Evolutionary conservation across 2,113 vertebrate genomes (phyloP).

Genomic region (Hippocampus comes): DNA sequence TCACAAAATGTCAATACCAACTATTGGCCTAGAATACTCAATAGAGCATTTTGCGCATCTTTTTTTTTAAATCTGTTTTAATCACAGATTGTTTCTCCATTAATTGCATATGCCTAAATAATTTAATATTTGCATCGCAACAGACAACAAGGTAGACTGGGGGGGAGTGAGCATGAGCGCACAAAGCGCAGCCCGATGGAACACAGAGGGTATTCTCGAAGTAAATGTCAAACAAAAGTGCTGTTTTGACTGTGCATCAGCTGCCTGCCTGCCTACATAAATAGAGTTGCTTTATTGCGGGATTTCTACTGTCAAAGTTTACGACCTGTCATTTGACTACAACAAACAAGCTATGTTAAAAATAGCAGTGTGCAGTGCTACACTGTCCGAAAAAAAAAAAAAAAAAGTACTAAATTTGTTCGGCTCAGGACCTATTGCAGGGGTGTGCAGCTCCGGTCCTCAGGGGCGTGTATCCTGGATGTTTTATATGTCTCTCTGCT

Average conservation of each 20-base stretch:
- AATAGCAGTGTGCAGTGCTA: not conserved
- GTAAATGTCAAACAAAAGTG: not conserved
- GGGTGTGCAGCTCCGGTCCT: no score
- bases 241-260: slow-evolving; percentile 3
- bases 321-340: no score
- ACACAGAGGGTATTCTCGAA: not conserved
- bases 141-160: slow-evolving; percentile 4
- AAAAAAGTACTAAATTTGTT: not conserved
- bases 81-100: no score
- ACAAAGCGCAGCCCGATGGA: slow-evolving; percentile 1
- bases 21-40: no score
- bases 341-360: not conserved
- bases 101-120: no score
- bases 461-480: no score
- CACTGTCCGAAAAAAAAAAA: not conserved
- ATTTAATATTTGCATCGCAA: slow-evolving; percentile 9
- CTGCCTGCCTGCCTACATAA: not conserved
- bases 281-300: not conserved
- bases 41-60: no score
- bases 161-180: not conserved
- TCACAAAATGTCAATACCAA: no score
- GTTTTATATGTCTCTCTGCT: no score
- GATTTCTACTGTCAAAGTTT: not conserved
- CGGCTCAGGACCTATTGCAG: no score
- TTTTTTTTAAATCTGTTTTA: no score